Conservation (phyloP, 2,113 vertebrate species). For the Cavia aperea region DNA sequence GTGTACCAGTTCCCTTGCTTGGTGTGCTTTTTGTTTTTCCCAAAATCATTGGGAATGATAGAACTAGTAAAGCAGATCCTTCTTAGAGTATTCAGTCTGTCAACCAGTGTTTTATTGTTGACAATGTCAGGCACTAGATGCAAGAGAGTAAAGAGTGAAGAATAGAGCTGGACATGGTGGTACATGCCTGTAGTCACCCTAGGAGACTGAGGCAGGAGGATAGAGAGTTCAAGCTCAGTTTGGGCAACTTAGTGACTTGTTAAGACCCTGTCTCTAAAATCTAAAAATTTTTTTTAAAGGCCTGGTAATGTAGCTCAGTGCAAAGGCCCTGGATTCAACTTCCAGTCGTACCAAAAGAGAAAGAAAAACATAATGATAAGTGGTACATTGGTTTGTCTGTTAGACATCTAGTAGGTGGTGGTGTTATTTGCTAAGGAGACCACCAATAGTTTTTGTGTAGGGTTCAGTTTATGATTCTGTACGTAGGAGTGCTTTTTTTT, state of each 20-base stretch:
- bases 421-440: not conserved
- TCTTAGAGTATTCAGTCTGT: conserved; percentile 3
- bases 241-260: not conserved
- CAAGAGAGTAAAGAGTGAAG: not conserved
- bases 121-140: not conserved
- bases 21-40: not conserved
- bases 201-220: not conserved
- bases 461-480: not conserved
- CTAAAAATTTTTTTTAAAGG: not conserved
- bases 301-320: not conserved
- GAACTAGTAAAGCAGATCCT: not conserved
- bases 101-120: not conserved
- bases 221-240: not conserved
- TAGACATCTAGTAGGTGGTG: not conserved
- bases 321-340: not conserved
- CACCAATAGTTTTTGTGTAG: not conserved
- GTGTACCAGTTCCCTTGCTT: not conserved
- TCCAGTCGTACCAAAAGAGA: not conserved
- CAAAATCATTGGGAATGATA: not conserved
- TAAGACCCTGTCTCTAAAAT: not conserved
- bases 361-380: not conserved
- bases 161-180: not conserved
- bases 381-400: not conserved
- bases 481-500: not conserved
- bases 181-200: not conserved